Evolutionary conservation across 2,888 invertebrate species (phyloP), one percentile per base, ranked within the genome.

Genomic region (Plusia festucae): DNA sequence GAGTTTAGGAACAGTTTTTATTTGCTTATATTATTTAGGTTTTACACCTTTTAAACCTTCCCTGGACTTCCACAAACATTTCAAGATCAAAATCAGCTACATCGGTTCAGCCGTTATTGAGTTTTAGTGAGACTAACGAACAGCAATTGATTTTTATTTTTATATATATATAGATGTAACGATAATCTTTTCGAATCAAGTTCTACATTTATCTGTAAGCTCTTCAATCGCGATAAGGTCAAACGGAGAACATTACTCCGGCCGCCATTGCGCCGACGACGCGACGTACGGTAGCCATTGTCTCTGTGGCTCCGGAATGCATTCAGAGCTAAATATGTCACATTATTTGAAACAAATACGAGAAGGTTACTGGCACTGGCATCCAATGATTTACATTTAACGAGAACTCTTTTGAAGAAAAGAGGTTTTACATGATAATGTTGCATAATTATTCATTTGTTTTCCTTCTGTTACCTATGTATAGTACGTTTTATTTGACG

Each of bases 271-370:
- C 53, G 65, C 60, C 64, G 59, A 53, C n/a, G n/a, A n/a, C n/a
- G n/a, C n/a, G n/a, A n/a, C 65, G 20, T 73, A 68, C 60, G 62
- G 69, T 53, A 54, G 58, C 68, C 58, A 81, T 81, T 79, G 81
- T 78, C 58, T 78, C 20, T 49, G 30, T 60, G 68, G 53, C 68
- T 63, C n/a, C 16, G 66, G 78, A 78, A 81, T 81, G 75, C 70
- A 70, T 81, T 74, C 66, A 66, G 53, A 81, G 15, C 55, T 65
- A 58, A 74, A 74, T 68, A 70, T 74, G 65, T 74, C 69, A 64
- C 59, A 70, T 67, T 54, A 40, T 63, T 70, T 60, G 22, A 24
- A 79, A 66, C 70, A 55, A 30, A 46, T 53, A 44, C 8, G 32
- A 30, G 46, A 51, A 51, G 72, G 60, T 71, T 69, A 74, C 60